phyloP scores from a whole-genome alignment of 1,140 invertebrate genomes.

The Maniola jurtina region DNA sequence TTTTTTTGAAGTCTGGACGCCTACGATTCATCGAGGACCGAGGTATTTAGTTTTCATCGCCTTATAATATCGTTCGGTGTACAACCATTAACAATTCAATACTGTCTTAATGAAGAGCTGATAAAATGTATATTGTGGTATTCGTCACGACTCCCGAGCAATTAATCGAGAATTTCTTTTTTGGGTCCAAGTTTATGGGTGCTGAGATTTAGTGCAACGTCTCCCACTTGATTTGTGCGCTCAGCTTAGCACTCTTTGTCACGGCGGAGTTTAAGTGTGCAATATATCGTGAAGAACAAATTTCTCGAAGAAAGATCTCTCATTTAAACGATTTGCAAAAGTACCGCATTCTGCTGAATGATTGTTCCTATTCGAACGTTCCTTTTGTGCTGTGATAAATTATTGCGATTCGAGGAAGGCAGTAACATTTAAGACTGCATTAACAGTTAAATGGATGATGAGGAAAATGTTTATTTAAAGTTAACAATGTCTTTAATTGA shows the following conservation, averaged over 20 bases:
- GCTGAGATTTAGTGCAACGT: conserved; percentile 61
- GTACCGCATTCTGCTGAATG: conserved; percentile 38
- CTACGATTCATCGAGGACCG: conserved; percentile 51
- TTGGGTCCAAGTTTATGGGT: conserved; percentile 55
- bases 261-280: conserved; percentile 54
- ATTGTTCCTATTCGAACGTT: conserved; percentile 27
- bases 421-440: conserved; percentile 4
- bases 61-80: conserved; percentile 55
- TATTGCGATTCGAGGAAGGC: conserved; percentile 1
- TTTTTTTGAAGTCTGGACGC: conserved; percentile 48
- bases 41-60: conserved; percentile 64
- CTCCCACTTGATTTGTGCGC: conserved; percentile 59
- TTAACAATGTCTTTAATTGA: conserved; percentile 3
- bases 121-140: conserved; percentile 72
- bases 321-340: conserved; percentile 55
- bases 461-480: neutral
- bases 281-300: conserved; percentile 66
- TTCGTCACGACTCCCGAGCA: conserved; percentile 58
- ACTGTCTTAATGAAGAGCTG: conserved; percentile 68
- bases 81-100: conserved; percentile 74
- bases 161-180: conserved; percentile 66
- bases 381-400: conserved; percentile 9
- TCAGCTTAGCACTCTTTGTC: conserved; percentile 60
- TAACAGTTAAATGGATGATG: neutral
- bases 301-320: conserved; percentile 57